These are phyloP conservation scores for Chelon labrosus DNA, from an alignment of 2,797 vertebrate species.

Conservation along the genomic window DNA sequence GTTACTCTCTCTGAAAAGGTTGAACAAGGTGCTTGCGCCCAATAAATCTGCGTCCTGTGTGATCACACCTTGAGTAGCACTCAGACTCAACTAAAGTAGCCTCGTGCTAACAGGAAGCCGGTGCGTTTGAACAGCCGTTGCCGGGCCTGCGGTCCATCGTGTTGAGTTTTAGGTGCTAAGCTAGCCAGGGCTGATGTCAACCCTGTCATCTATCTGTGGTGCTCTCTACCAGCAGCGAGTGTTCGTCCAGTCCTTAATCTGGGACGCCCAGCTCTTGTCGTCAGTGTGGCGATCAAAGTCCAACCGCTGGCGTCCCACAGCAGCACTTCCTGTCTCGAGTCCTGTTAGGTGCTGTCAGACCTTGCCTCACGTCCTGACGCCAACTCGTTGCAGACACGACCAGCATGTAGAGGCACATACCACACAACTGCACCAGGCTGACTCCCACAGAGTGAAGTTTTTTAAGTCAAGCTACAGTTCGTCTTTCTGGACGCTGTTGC, in stretches of 20 bases:
- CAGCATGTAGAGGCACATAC: no score
- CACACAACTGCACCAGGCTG: no score
- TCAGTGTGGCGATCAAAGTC: no score
- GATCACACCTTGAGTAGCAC: background rate
- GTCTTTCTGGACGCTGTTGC: no score
- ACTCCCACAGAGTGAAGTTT: no score
- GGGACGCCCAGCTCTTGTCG: background rate
- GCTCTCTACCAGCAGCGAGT: constrained; percentile 39
- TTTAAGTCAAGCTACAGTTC: no score
- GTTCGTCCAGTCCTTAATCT: constrained; percentile 6
- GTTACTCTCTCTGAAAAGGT: no score
- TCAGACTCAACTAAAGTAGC: background rate
- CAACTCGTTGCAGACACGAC: constrained; percentile 3
- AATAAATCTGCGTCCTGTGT: constrained; percentile 16
- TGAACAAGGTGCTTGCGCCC: background rate
- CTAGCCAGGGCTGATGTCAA: constrained; percentile 5
- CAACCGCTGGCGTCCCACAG: constrained; percentile 1
- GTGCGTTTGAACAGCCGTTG: background rate
- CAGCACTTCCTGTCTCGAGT: constrained; percentile 25
- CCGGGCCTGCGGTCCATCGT: background rate
- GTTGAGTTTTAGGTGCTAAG: constrained; percentile 49
- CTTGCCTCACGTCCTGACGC: constrained; percentile 34
- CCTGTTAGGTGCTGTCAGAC: constrained; percentile 44
- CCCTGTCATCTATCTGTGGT: constrained; percentile 30
- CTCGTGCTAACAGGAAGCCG: background rate